Evolutionary conservation across 2,113 vertebrate genomes (phyloP).

Genomic region (Malurus elegans): DNA sequence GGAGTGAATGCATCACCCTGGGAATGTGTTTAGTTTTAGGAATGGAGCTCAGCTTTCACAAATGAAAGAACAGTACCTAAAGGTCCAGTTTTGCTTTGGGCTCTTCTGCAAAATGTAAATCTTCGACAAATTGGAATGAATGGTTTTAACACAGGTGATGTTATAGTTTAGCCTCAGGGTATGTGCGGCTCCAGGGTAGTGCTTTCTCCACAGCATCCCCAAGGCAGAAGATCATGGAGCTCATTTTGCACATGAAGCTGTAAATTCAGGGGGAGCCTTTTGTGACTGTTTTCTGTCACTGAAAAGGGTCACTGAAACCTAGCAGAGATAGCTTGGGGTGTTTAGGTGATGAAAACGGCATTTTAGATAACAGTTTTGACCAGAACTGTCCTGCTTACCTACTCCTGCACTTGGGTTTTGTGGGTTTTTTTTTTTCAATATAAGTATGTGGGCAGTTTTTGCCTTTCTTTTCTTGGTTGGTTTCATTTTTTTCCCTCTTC

Average conservation of each 20-base stretch:
- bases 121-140: not conserved
- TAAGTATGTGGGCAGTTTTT: not conserved
- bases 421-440: fast-evolving
- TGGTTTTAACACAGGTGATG: not conserved
- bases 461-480: not conserved
- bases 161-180: not conserved
- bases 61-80: not conserved
- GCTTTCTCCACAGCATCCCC: not conserved
- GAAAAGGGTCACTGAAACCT: not conserved
- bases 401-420: not conserved
- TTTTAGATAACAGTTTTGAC: not conserved
- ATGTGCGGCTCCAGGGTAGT: fast-evolving
- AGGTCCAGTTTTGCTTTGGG: not conserved
- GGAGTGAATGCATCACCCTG: not conserved
- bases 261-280: not conserved
- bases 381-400: not conserved
- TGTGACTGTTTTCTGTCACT: not conserved
- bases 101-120: not conserved
- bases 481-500: not conserved
- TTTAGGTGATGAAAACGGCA: not conserved
- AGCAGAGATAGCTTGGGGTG: not conserved
- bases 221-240: not conserved
- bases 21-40: not conserved
- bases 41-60: not conserved
- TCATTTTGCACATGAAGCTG: not conserved